phyloP scores from a whole-genome alignment of 2,888 invertebrate species.

The Chironomus riparius region DNA sequence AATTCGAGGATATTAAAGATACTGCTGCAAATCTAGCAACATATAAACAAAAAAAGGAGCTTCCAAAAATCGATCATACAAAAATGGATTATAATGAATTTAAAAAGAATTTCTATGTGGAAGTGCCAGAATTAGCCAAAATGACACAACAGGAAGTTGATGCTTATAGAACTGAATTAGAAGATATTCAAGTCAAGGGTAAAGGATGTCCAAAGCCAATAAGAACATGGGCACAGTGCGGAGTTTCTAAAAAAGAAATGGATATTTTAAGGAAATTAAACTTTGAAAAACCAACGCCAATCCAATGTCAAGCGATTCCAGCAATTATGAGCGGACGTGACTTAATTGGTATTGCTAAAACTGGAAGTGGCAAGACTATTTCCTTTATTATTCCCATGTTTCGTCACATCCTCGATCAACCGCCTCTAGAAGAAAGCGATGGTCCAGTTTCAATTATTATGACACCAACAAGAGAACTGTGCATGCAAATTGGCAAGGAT shows the following conservation, averaged over 20 bases:
- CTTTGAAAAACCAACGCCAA: slow-evolving; percentile 97
- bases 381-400: slow-evolving; percentile 98
- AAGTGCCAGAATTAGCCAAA: slow-evolving; percentile 87
- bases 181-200: slow-evolving; percentile 92
- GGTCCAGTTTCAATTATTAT: slow-evolving; percentile 95
- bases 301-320: slow-evolving; percentile 95
- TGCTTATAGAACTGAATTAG: slow-evolving; percentile 75
- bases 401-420: slow-evolving; percentile 88
- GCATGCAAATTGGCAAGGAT: slow-evolving; percentile 98
- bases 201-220: slow-evolving; percentile 95
- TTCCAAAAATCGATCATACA: slow-evolving; percentile 86
- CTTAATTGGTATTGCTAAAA: slow-evolving; percentile 97
- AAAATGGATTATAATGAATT: slow-evolving; percentile 80
- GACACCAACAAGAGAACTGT: slow-evolving; percentile 96
- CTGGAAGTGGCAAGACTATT: slow-evolving; percentile 96
- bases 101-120: slow-evolving; percentile 94
- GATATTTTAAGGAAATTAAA: slow-evolving; percentile 80
- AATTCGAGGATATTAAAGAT: slow-evolving; percentile 87
- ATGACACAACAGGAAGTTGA: slow-evolving; percentile 86
- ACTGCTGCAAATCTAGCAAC: slow-evolving; percentile 81
- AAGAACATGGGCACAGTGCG: slow-evolving; percentile 96
- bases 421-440: slow-evolving; percentile 87
- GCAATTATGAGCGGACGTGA: slow-evolving; percentile 96
- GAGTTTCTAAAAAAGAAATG: slow-evolving; percentile 90
- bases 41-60: slow-evolving; percentile 78